Evolutionary conservation across 2,797 vertebrate genomes (phyloP).

Genomic region (Perodicticus potto): DNA sequence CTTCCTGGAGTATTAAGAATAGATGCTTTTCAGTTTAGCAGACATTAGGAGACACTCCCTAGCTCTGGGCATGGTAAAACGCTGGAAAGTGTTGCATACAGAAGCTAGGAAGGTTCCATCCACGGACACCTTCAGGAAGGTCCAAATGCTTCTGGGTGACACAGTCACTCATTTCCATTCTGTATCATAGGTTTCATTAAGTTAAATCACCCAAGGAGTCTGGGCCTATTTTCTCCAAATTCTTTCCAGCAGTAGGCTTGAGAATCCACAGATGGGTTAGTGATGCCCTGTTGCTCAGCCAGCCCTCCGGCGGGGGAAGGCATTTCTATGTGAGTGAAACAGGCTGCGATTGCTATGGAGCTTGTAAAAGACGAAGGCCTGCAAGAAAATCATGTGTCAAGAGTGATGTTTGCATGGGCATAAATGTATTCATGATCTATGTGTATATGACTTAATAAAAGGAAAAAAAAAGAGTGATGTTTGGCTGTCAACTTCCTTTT

Average conservation of each 20-base stretch:
- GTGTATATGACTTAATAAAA: too few species aligned
- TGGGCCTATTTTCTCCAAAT: not conserved
- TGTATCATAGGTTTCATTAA: not conserved
- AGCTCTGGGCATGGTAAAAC: not conserved
- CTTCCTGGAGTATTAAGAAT: not conserved
- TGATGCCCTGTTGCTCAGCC: not conserved
- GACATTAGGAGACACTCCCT: not conserved
- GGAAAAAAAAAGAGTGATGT: not conserved
- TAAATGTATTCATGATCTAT: too few species aligned
- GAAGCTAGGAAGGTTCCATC: not conserved
- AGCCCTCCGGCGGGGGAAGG: not conserved
- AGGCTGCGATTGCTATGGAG: too few species aligned
- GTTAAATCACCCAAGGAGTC: not conserved
- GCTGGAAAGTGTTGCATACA: not conserved
- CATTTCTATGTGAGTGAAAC: accelerated
- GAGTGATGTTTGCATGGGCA: not conserved
- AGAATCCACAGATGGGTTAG: not conserved
- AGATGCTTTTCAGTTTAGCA: not conserved
- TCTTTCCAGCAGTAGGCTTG: not conserved
- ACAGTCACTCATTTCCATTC: not conserved
- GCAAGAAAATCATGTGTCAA: not conserved
- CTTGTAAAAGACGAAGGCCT: not conserved
- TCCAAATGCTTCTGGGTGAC: not conserved
- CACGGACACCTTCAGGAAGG: not conserved
- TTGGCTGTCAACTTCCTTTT: not conserved